Evolutionary conservation across 2,797 vertebrate genomes (phyloP).

Genomic region (Enteromius unitaeniatus): DNA sequence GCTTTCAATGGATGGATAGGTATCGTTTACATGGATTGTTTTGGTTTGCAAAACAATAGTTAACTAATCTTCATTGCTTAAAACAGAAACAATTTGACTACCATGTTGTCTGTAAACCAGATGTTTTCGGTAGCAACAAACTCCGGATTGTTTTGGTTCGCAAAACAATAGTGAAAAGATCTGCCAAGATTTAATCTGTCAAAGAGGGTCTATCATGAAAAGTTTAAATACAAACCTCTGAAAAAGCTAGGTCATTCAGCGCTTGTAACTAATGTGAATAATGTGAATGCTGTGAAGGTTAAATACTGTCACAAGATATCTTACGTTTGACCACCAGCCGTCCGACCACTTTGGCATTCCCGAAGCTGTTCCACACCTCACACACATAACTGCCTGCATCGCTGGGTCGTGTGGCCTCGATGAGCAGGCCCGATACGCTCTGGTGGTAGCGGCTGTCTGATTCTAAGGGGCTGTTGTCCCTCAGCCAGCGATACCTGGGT

Average conservation of each 20-base stretch:
- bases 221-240: not conserved
- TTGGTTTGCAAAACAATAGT: not conserved
- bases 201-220: not conserved
- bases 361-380: conserved; percentile 98
- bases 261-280: not conserved
- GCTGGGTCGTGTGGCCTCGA: conserved; percentile 87
- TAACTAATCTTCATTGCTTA: too few relatives aligned
- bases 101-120: too few relatives aligned
- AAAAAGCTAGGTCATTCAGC: not conserved
- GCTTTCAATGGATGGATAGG: not conserved
- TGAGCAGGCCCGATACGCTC: conserved; percentile 89
- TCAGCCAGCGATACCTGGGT: conserved; percentile 97
- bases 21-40: not conserved
- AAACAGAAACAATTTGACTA: too few relatives aligned
- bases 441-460: conserved; percentile 92
- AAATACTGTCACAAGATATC: conserved; percentile 63
- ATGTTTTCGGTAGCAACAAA: too few relatives aligned
- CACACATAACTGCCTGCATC: conserved; percentile 95
- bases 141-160: not conserved
- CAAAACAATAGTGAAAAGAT: conserved; percentile 2
- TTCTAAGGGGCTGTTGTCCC: conserved; percentile 94
- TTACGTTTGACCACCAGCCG: conserved; percentile 94
- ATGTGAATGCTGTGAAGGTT: not conserved
- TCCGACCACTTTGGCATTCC: conserved; percentile 93
- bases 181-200: not conserved